A percentile compares a stretch with the other conserved stretches of the same genome.
These are phyloP conservation scores for Virgularia gustaviana DNA, from an alignment of 92 coral and sea anemone genomes.

Conservation along the genomic window DNA sequence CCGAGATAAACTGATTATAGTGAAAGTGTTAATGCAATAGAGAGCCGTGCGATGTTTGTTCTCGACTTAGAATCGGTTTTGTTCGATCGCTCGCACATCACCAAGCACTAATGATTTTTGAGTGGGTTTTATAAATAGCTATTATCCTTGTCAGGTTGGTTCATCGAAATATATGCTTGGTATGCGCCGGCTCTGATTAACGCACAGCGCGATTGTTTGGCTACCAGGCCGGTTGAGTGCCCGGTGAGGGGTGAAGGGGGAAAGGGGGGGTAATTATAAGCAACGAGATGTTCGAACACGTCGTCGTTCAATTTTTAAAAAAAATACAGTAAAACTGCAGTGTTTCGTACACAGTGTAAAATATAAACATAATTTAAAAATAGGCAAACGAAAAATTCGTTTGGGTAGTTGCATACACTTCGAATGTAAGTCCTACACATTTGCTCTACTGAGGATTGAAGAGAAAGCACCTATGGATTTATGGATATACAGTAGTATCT, in stretches of 20 bases:
- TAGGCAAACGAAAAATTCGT: no score
- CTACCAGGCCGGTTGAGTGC: no score
- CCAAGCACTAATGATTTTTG: background rate
- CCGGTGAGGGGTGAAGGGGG: background rate
- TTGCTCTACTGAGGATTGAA: no score
- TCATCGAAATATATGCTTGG: background rate
- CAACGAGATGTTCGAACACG: no score
- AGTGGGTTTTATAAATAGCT: conserved; percentile 7
- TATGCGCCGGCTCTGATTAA: background rate
- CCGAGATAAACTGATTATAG: conserved; percentile 36
- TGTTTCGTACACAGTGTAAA: no score
- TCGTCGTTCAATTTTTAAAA: no score
- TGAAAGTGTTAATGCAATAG: conserved; percentile 42
- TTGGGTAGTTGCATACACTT: no score
- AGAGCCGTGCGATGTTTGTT: background rate
- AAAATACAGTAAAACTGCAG: background rate
- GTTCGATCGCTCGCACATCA: background rate
- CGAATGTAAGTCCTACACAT: no score
- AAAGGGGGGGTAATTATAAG: background rate
- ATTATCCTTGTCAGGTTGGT: background rate
- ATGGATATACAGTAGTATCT: no score
- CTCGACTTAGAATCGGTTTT: background rate
- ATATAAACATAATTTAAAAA: no score
- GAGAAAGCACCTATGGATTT: no score
- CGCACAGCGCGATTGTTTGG: no score